phyloP scores from a whole-genome alignment of 2,797 vertebrate genomes.

The Hydrocynus forskahlii region DNA sequence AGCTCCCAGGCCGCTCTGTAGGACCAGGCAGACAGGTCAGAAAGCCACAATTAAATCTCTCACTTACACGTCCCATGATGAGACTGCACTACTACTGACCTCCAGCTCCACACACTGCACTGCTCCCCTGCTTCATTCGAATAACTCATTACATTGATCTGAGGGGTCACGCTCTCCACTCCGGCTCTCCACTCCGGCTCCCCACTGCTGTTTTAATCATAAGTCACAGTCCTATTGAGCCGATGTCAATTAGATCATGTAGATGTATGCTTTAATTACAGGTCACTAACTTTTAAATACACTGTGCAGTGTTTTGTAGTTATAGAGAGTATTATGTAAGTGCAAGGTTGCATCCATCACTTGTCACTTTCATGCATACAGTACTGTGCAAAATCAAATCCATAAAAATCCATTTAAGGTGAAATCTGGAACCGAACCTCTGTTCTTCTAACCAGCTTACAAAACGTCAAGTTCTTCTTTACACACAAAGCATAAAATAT shows the following conservation, averaged over 20 bases:
- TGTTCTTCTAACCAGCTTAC: too few species aligned
- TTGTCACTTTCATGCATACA: too few species aligned
- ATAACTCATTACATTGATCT: conserved; percentile 40
- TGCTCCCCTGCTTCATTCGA: conserved; percentile 11
- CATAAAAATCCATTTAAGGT: too few species aligned
- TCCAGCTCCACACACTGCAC: conserved; percentile 10
- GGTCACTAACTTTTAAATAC: neutral
- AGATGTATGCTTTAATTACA: neutral
- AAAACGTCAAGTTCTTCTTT: too few species aligned
- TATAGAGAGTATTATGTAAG: neutral
- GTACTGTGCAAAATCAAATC: too few species aligned
- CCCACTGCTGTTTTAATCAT: conserved; percentile 9
- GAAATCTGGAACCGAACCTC: too few species aligned
- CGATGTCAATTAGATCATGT: conserved; percentile 1
- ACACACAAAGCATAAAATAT: too few species aligned
- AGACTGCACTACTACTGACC: conserved; percentile 15
- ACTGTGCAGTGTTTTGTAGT: neutral
- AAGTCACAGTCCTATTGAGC: neutral
- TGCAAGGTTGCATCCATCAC: neutral
- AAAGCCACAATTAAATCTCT: conserved; percentile 17
- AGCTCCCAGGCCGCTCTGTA: neutral
- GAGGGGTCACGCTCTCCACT: conserved; percentile 29
- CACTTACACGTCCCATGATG: neutral
- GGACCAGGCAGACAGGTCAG: neutral
- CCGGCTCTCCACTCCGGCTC: conserved; percentile 6